A percentile compares a stretch with the other conserved stretches of the same genome.
Conservation (phyloP, 2,888 invertebrate genomes). For the Lampropteryx suffumata region DNA sequence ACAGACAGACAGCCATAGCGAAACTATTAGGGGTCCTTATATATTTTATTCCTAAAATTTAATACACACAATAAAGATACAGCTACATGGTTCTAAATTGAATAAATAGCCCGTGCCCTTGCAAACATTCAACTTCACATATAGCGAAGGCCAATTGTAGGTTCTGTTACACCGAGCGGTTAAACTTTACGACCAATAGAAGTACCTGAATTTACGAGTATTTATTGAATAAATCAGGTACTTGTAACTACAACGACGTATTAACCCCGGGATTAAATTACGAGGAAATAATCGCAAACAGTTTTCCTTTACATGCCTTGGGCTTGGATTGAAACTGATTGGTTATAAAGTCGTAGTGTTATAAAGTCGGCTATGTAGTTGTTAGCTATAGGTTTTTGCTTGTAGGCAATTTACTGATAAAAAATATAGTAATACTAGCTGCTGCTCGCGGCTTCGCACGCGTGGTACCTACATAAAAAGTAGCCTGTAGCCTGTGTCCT, state of each 20-base stretch:
- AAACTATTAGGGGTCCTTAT: no score
- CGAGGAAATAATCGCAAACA: slow-evolving; percentile 20
- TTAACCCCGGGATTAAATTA: slow-evolving; percentile 33
- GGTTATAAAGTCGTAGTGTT: no score
- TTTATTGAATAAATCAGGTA: slow-evolving; percentile 9
- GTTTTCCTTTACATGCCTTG: slow-evolving; percentile 23
- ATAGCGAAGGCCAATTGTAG: slow-evolving; percentile 1
- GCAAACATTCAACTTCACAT: slow-evolving; percentile 2
- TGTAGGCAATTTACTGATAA: no score
- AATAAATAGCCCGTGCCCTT: slow-evolving; percentile 6
- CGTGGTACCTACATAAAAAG: no score
- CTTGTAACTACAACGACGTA: neutral
- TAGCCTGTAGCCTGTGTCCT: no score
- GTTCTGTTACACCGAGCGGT: slow-evolving; percentile 5
- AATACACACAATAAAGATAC: neutral
- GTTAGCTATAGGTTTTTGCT: no score
- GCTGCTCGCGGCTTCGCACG: no score
- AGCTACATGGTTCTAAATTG: slow-evolving; percentile 1
- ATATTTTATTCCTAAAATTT: neutral
- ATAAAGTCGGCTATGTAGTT: no score
- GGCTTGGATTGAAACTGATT: no score
- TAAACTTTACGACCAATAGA: slow-evolving; percentile 14
- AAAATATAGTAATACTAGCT: no score
- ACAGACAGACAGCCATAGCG: no score
- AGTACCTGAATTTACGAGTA: slow-evolving; percentile 1